Conservation (phyloP, 64 coral and sea anemone species). For the Cladopsammia gracilis region DNA sequence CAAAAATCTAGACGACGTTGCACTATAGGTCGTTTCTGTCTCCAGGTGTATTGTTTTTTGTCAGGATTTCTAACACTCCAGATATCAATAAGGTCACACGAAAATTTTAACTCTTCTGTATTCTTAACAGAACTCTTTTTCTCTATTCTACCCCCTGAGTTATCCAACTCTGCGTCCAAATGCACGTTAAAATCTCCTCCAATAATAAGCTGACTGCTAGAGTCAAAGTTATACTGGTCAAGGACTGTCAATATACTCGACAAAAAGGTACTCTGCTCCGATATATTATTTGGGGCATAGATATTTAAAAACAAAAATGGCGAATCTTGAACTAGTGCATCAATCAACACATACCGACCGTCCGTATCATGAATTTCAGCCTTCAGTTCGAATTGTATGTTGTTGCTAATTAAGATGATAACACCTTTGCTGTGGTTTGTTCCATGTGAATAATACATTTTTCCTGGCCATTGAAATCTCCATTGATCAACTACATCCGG, state of each 20-base stretch:
- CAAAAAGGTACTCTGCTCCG: constrained; percentile 51
- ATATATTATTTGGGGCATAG: constrained; percentile 35
- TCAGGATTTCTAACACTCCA: constrained; percentile 59
- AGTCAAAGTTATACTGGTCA: constrained; percentile 33
- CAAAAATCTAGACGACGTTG: constrained; percentile 73
- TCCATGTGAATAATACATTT: constrained; percentile 47
- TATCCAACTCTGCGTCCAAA: constrained; percentile 34
- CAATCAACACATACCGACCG: constrained; percentile 33
- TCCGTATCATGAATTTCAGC: constrained; percentile 1
- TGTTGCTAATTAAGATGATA: constrained; percentile 14
- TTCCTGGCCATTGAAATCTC: constrained; percentile 15
- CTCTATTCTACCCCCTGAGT: constrained; percentile 36
- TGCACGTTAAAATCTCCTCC: constrained; percentile 41
- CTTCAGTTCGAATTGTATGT: constrained; percentile 33
- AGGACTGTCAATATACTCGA: neutral
- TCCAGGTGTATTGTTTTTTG: constrained; percentile 61
- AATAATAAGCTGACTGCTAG: constrained; percentile 25
- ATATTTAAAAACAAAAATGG: constrained; percentile 58
- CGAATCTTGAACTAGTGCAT: constrained; percentile 24
- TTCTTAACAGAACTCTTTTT: constrained; percentile 29
- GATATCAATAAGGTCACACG: constrained; percentile 49
- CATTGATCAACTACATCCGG: constrained; percentile 8
- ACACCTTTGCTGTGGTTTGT: constrained; percentile 58
- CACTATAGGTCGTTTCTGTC: constrained; percentile 56
- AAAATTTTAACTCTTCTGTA: constrained; percentile 37